Evolutionary conservation across 2,113 vertebrate genomes (phyloP).

Genomic region (Nothobranchius furzeri): DNA sequence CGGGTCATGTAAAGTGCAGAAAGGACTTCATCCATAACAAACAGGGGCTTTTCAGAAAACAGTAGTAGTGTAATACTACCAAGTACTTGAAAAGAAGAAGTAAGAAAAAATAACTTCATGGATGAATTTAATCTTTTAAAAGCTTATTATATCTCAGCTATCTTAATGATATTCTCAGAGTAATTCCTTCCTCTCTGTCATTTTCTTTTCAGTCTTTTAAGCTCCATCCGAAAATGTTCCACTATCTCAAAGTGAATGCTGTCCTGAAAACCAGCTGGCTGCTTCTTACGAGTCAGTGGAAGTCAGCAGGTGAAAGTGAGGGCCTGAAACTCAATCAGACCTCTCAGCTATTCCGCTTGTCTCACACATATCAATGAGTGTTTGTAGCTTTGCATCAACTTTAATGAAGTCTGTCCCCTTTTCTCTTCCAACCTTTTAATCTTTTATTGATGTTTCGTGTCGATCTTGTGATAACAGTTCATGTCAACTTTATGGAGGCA

Average conservation of each 20-base stretch:
- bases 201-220: background rate
- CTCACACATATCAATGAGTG: slow-evolving; percentile 65
- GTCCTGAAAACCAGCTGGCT: slow-evolving; percentile 11
- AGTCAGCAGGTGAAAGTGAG: slow-evolving; percentile 63
- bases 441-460: slow-evolving; percentile 76
- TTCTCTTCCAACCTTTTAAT: slow-evolving; percentile 74
- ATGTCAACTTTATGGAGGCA: slow-evolving; percentile 77
- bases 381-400: slow-evolving; percentile 63
- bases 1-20: too few relatives aligned
- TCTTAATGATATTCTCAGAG: background rate
- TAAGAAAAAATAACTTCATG: background rate
- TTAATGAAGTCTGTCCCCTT: slow-evolving; percentile 77
- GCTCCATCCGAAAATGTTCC: slow-evolving; percentile 4
- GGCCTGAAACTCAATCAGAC: slow-evolving; percentile 1
- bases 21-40: too few relatives aligned
- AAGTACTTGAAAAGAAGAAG: background rate
- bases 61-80: background rate
- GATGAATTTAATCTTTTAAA: background rate
- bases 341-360: slow-evolving; percentile 27
- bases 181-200: background rate
- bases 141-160: background rate
- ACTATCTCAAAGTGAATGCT: slow-evolving; percentile 23
- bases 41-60: too few relatives aligned
- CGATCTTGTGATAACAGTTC: slow-evolving; percentile 70
- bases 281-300: slow-evolving; percentile 49